These are phyloP conservation scores for Stenodera caucasica DNA, from an alignment of 2,888 invertebrate genomes.

Conservation along the genomic window DNA sequence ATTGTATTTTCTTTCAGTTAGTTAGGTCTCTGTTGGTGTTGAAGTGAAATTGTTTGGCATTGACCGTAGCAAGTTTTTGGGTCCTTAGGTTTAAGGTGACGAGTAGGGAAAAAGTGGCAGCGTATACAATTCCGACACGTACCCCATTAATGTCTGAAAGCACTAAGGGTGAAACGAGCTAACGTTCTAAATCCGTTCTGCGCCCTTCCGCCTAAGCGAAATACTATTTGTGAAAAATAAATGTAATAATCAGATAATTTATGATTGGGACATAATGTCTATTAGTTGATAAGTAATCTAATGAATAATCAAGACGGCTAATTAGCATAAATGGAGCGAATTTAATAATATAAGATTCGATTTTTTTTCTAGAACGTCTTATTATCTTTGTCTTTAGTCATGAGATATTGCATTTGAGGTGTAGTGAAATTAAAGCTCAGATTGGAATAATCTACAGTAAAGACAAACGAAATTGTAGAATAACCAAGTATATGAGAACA, in stretches of 20 bases:
- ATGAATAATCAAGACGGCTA: slow-evolving; percentile 1
- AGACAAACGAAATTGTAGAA: slow-evolving; percentile 16
- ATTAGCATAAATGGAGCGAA: neutral
- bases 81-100: slow-evolving; percentile 35
- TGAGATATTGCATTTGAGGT: neutral
- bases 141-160: slow-evolving; percentile 45
- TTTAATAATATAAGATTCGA: no score
- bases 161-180: slow-evolving; percentile 42
- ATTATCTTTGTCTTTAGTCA: neutral
- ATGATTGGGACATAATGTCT: no score
- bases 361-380: neutral
- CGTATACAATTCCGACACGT: slow-evolving; percentile 46
- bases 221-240: slow-evolving; percentile 41
- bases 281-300: neutral
- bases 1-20: slow-evolving; percentile 5
- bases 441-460: slow-evolving; percentile 13
- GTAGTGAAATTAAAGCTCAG: slow-evolving; percentile 7
- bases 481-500: slow-evolving; percentile 2
- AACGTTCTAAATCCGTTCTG: slow-evolving; percentile 42
- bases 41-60: slow-evolving; percentile 31
- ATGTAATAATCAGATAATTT: no score
- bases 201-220: slow-evolving; percentile 36
- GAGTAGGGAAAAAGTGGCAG: slow-evolving; percentile 42
- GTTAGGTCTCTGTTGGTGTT: slow-evolving; percentile 9
- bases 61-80: slow-evolving; percentile 34